A percentile compares a stretch with the other conserved stretches of the same genome.
phyloP scores from a whole-genome alignment of 1,140 invertebrate genomes.

The Diprion similis region DNA sequence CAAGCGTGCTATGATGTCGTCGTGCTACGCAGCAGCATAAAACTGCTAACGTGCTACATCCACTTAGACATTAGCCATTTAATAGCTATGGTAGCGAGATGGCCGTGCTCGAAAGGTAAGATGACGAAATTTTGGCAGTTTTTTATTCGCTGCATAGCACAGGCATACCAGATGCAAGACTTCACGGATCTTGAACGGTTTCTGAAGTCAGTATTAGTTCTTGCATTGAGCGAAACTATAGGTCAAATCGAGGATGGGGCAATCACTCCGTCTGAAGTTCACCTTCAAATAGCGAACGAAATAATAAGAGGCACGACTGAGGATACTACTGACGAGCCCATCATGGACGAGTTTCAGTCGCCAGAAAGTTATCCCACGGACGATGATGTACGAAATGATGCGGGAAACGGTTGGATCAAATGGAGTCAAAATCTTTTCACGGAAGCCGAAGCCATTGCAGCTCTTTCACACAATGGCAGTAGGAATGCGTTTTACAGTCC shows the following conservation, averaged over 20 bases:
- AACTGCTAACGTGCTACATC: background rate
- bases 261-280: constrained; percentile 17
- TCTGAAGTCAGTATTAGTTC: constrained; percentile 24
- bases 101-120: background rate
- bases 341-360: constrained; percentile 4
- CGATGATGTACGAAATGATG: constrained; percentile 10
- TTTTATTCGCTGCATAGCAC: constrained; percentile 21
- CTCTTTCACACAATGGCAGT: constrained; percentile 1
- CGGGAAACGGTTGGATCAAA: constrained; percentile 4
- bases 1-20: background rate
- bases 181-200: constrained; percentile 19
- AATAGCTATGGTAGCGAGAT: background rate
- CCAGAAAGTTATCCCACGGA: constrained; percentile 11
- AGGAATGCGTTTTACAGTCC: constrained; percentile 24
- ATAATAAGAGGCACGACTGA: constrained; percentile 16
- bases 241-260: constrained; percentile 16
- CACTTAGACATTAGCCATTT: background rate
- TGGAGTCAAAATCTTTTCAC: constrained; percentile 17
- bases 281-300: constrained; percentile 8
- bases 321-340: background rate
- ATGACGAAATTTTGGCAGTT: constrained; percentile 23
- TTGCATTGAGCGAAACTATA: constrained; percentile 25
- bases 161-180: constrained; percentile 23
- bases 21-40: background rate
- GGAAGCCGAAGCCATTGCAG: constrained; percentile 8